Conservation (phyloP, 2,113 vertebrate species). For the Tauraco erythrolophus region DNA sequence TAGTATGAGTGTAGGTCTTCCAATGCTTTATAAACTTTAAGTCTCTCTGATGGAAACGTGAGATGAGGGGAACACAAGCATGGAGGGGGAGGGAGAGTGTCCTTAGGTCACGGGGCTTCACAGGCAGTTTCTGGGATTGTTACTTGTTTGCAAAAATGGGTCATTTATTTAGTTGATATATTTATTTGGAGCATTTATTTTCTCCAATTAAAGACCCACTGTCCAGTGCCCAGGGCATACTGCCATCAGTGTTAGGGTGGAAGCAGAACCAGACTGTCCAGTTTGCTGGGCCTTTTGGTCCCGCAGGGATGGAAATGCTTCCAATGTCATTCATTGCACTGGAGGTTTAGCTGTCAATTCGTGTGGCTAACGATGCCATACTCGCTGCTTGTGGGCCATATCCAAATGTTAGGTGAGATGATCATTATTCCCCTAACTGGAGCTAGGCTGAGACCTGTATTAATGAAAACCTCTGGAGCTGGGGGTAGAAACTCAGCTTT, state of each 20-base stretch:
- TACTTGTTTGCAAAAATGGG: conserved; percentile 36
- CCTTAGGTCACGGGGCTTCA: conserved; percentile 25
- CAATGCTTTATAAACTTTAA: background rate
- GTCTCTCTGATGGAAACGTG: background rate
- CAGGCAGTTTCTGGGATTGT: conserved; percentile 30
- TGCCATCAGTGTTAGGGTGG: conserved; percentile 43
- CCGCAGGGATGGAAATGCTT: conserved; percentile 1
- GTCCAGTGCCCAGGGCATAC: conserved; percentile 42
- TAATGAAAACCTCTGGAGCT: background rate
- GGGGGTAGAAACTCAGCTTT: background rate
- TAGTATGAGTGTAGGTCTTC: background rate
- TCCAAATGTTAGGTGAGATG: background rate
- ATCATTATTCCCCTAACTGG: background rate
- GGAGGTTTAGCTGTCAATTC: conserved; percentile 34
- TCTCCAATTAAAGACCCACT: conserved; percentile 62
- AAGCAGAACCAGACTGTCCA: conserved; percentile 26
- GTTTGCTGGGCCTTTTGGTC: conserved; percentile 10
- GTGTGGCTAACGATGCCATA: background rate
- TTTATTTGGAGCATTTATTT: conserved; percentile 72
- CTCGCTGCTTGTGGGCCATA: background rate
- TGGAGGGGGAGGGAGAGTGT: background rate
- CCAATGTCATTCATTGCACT: conserved; percentile 10
- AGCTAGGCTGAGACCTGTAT: background rate
- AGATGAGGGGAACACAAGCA: background rate
- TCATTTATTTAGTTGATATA: conserved; percentile 70